Evolutionary conservation across 1,140 invertebrate species (phyloP), one percentile per base, ranked within the genome.

Genomic region (Caenorhabditis briggsae): DNA sequence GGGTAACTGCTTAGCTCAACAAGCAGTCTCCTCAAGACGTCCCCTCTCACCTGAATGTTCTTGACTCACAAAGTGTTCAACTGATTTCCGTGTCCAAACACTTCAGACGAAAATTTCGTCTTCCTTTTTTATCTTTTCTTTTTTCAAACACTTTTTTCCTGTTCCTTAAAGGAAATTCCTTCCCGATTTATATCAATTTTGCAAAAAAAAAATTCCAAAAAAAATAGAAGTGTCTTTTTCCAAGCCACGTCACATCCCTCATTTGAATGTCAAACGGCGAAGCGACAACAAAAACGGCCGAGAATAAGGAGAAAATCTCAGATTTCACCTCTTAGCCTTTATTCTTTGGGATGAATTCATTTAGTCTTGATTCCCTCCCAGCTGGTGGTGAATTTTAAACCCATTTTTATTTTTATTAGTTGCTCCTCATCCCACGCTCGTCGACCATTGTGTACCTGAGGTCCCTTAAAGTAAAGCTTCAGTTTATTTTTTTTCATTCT

Each of bases 181-280:
- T 46, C 46, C 18, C 64, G 11, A 7, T 46, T 46, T 46, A 25
- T n/a, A 14, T 33, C 11, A 20, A 18, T 46, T 78, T 53, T 48
- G 25, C 43, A 48, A 41, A 23, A 50, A 50, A 78, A 78, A 20
- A 53, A 14, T 53, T 53, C 11, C 0, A 53, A 53, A 14, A 16
- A 53, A 53, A 53, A 53, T 53, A 33, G 33, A 33, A 33, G 33
- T 33, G 33, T 53, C n/a, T 9, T 23, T 78, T 78, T 23, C 9
- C 11, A 14, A n/a, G 43, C 70, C 70, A 78, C 70, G 70, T 78
- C 70, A 78, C 70, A 78, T 78, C 70, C 53, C 9, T 50, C 65
- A 70, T n/a, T 70, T 50, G 46, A 78, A 78, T 78, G 70, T 78
- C 70, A 78, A 50, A 23, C 20, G 46, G 23, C 50, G 46, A 78